Evolutionary conservation across 1,140 invertebrate species (phyloP), one percentile per base, ranked within the genome.

Genomic region (Meloidogyne chitwoodi): DNA sequence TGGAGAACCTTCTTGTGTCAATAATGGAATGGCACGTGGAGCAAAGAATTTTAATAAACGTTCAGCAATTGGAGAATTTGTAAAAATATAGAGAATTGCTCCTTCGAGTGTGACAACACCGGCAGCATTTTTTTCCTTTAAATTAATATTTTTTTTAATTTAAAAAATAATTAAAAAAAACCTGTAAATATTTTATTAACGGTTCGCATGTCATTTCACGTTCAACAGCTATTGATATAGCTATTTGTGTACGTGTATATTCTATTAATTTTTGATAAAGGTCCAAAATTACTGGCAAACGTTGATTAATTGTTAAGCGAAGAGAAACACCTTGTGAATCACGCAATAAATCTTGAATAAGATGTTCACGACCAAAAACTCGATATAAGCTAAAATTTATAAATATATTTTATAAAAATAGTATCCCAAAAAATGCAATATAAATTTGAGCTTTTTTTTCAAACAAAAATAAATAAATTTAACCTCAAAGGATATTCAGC

Each of bases 71-170:
- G 68, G 48, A 16, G 79, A 79, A 61, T 79, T 14, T n/a, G 80
- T 61, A 12, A 81, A 34, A 16, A 81, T 64, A 63, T 81, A 83
- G 19, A 81, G 77, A 16, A 80, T 48, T 16, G 31, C 78, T 24
- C 67, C 63, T 6, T 44, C 26, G 11, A 83, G 11, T 22, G 77
- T 61, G 5, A 73, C 41, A 22, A 81, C 75, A 8, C 80, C 80
- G 6, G 77, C 80, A 12, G 80, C 80, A 31, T 83, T 83, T 68
- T 81, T 81, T 24, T 83, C 81, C 77, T 79, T 61, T 10, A 78
- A 41, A 77, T 10, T 56, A 71, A 38, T 10, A 1, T 22, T 12
- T 74, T n/a, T 34, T 74, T 61, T 6, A 24, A n/a, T 19, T 12
- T 12, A 74, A 48, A 14, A 16, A 31, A 12, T 74, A 26, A 22